phyloP scores from a whole-genome alignment of 1,140 invertebrate genomes.

The Vollenhovia emeryi region DNA sequence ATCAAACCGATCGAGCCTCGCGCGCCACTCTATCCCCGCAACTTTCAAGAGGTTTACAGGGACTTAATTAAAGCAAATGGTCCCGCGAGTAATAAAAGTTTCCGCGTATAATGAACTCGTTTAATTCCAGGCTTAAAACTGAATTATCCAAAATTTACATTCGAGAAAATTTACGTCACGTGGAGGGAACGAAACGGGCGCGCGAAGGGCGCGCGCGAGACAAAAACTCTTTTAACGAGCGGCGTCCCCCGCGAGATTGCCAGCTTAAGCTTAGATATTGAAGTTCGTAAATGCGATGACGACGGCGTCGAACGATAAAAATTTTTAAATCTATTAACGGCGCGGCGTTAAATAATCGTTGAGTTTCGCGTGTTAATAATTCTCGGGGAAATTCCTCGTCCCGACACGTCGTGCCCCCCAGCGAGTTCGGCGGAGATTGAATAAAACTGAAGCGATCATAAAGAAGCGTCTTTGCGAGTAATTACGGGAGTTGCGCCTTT shows the following conservation, averaged over 20 bases:
- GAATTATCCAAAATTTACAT: conserved; percentile 62
- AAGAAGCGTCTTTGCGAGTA: conserved; percentile 19
- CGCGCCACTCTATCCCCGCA: conserved; percentile 21
- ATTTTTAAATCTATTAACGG: not conserved
- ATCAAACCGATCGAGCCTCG: conserved; percentile 46
- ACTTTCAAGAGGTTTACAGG: conserved; percentile 45
- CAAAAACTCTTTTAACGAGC: conserved; percentile 52
- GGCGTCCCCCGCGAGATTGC: conserved; percentile 9
- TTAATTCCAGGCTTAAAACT: conserved; percentile 56
- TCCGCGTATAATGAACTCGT: conserved; percentile 44
- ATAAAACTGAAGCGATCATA: not conserved
- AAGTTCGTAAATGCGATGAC: conserved; percentile 30
- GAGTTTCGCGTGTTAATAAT: not conserved
- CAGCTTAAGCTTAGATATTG: conserved; percentile 30
- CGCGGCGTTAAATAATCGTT: not conserved
- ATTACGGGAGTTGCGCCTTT: conserved; percentile 20
- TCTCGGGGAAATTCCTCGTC: not conserved
- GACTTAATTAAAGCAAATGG: conserved; percentile 60
- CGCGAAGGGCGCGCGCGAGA: not conserved
- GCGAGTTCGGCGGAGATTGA: not conserved
- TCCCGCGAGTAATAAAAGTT: conserved; percentile 58
- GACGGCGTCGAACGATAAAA: not conserved
- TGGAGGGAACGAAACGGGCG: not conserved
- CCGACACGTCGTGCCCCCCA: no score
- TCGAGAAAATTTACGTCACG: conserved; percentile 30